Conservation (phyloP, 2,797 vertebrate genomes). For the Carcharodon carcharias region DNA sequence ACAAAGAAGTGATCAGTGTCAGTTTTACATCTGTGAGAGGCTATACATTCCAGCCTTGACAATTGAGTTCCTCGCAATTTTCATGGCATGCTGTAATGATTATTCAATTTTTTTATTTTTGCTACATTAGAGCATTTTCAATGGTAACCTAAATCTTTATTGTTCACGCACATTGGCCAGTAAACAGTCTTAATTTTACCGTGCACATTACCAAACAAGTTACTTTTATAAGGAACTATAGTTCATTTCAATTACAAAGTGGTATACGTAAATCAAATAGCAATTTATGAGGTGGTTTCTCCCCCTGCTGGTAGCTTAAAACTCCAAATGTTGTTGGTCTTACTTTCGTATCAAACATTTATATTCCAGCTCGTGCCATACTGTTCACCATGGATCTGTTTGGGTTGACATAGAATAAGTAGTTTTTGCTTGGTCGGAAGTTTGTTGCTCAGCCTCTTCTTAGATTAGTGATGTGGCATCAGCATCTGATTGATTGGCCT, state of each 20-base stretch:
- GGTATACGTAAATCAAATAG: conserved; percentile 27
- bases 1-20: conserved; percentile 67
- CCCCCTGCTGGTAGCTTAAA: conserved; percentile 52
- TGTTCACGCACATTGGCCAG: conserved; percentile 44
- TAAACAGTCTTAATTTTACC: conserved; percentile 40
- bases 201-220: conserved; percentile 38
- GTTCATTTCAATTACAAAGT: conserved; percentile 47
- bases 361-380: background rate
- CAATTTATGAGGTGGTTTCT: conserved; percentile 56
- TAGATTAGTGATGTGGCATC: no score
- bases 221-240: conserved; percentile 46
- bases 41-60: background rate
- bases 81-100: background rate
- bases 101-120: background rate
- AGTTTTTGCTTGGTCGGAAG: no score
- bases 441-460: background rate
- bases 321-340: conserved; percentile 3
- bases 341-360: background rate
- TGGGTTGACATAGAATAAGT: background rate
- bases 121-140: background rate
- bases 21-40: conserved; percentile 59
- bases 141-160: conserved; percentile 44
- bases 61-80: background rate
- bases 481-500: background rate
- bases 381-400: no score